Base-by-base conservation (phyloP, 2,113 vertebrate genomes). In the Oxygymnocypris stewartii region DNA sequence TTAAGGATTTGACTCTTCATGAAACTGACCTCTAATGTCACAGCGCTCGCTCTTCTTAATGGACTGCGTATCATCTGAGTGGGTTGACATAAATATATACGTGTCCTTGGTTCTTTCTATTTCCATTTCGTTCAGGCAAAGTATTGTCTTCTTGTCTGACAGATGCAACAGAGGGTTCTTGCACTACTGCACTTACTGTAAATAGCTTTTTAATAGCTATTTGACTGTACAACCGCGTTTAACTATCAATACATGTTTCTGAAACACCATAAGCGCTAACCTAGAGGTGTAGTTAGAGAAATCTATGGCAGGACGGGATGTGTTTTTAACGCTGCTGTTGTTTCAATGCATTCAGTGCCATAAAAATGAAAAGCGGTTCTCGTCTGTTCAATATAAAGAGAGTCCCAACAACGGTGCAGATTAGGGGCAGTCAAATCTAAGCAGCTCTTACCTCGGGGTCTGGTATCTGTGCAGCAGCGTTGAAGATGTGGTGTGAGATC, bases 371-470 rank as follows among this genome's bases (percentile, higher is more conserved):
- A 69, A 69, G 31, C 20, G 4, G 49, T n/a, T 37, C 31, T 12
- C 23, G 11, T 16, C 59, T 65, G 37, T 81, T 79, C 40, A 47
- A 82, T 37, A 69, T 14, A 69, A 67, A 82, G 28, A 11, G 9
- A 28, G 5, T 18, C 10, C 0, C 18, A n/a, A 12, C 16, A 77
- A 11, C 9, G 74, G 47, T 13, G 63, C 51, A 20, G 12, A 31
- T 23, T 73, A 37, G 49, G n/a, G 4, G n/a, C 23, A 6, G 12
- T 49, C 61, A 59, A 63, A 65, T 44, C 11, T 40, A 61, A 82
- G 51, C 35, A 57, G 61, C 47, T 91, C 95, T 94, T 95, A 96
- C 95, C 95, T 94, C 95, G 23, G 95, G 95, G 84, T 96, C 95
- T 31, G 94, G 94, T 87, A 94, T 76, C 92, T 96, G 95, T 47